Evolutionary conservation across 1,140 invertebrate species (phyloP).

Genomic region (Camponotus vicinus): DNA sequence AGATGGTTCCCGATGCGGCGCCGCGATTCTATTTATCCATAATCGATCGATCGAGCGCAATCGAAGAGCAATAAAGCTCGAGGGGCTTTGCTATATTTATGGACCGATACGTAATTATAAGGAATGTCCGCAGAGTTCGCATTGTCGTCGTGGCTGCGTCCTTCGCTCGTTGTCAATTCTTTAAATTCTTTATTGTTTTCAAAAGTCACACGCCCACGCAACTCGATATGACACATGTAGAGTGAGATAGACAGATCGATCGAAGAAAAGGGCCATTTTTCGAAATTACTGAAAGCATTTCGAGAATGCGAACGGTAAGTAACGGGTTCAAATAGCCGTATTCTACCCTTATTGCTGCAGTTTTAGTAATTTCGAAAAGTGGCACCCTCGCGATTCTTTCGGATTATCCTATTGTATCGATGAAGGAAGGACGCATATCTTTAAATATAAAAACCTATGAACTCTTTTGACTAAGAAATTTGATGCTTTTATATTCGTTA

Average conservation of each 20-base stretch:
- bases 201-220: constrained; percentile 41
- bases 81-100: constrained; percentile 26
- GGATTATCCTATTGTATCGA: not conserved
- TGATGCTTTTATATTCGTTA: not conserved
- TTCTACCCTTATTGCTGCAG: not conserved
- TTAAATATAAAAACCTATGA: not conserved
- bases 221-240: not conserved
- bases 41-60: constrained; percentile 29
- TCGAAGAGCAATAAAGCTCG: constrained; percentile 44
- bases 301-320: not conserved
- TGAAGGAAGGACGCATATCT: not conserved
- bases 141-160: constrained; percentile 1
- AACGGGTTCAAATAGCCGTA: constrained; percentile 7
- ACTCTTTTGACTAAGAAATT: not conserved
- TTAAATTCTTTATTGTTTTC: constrained; percentile 15
- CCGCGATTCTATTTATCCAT: constrained; percentile 24
- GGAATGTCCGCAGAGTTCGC: constrained; percentile 23
- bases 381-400: not conserved
- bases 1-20: constrained; percentile 14
- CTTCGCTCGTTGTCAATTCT: constrained; percentile 31
- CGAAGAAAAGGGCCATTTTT: not conserved
- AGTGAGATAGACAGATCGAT: not conserved
- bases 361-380: constrained; percentile 42
- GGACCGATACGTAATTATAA: constrained; percentile 49
- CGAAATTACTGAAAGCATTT: constrained; percentile 36